phyloP scores from a whole-genome alignment of 2,113 vertebrate species.

The Mus spicilegus region DNA sequence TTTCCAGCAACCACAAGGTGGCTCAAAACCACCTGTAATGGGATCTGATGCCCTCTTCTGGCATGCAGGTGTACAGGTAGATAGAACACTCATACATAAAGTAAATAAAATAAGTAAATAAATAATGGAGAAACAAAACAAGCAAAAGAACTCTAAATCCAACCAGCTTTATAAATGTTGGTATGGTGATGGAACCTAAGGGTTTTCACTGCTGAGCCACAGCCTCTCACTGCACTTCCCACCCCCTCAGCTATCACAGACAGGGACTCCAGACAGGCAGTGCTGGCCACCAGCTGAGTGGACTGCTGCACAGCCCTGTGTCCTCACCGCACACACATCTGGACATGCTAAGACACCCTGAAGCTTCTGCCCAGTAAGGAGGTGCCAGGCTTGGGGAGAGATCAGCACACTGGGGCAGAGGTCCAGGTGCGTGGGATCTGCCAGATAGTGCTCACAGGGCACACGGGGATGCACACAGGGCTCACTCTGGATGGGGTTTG shows the following conservation, averaged over 20 bases:
- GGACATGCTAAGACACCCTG: background rate
- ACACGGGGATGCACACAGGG: background rate
- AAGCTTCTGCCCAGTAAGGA: background rate
- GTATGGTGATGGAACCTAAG: background rate
- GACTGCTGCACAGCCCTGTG: too few species aligned
- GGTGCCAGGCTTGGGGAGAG: accelerated
- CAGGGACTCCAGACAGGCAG: background rate
- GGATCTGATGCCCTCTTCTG: background rate
- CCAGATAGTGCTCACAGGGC: background rate
- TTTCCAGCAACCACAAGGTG: background rate
- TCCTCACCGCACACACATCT: background rate
- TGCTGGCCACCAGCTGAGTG: background rate
- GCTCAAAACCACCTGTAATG: background rate
- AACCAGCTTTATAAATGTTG: background rate
- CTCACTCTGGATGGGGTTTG: background rate
- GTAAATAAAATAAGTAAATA: background rate
- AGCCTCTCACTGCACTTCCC: background rate
- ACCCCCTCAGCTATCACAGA: too few species aligned
- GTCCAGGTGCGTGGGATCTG: background rate
- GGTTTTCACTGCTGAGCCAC: background rate
- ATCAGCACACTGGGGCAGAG: too few species aligned
- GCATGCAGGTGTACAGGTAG: background rate
- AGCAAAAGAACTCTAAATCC: background rate
- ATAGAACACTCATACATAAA: too few species aligned
- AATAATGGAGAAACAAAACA: background rate